Conservation (phyloP, 2,888 invertebrate genomes). For the Oscheius sp. region DNA sequence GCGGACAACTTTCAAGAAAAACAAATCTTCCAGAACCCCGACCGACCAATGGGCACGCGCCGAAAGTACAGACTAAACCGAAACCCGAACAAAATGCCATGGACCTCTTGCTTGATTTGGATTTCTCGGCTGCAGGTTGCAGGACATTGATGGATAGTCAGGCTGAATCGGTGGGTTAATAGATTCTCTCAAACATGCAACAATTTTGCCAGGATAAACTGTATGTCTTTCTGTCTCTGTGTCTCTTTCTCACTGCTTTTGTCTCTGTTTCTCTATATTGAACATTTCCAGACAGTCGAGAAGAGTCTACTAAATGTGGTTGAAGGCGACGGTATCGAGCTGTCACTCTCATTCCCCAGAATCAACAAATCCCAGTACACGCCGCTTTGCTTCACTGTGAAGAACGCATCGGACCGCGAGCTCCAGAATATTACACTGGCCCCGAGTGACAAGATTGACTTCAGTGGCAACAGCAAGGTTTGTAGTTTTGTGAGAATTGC, state of each 20-base stretch:
- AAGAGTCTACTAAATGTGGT: slow-evolving; percentile 47
- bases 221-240: neutral
- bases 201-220: neutral
- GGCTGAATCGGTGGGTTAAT: slow-evolving; percentile 7
- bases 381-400: slow-evolving; percentile 41
- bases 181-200: neutral
- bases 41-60: slow-evolving; percentile 9
- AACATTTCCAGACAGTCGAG: slow-evolving; percentile 9
- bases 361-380: slow-evolving; percentile 51
- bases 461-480: slow-evolving; percentile 44
- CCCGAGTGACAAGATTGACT: slow-evolving; percentile 34
- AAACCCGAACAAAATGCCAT: slow-evolving; percentile 38
- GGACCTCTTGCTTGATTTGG: slow-evolving; percentile 59
- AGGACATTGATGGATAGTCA: slow-evolving; percentile 45
- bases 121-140: slow-evolving; percentile 57
- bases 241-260: too few species aligned
- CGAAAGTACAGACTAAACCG: slow-evolving; percentile 26
- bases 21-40: neutral
- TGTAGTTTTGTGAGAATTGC: too few species aligned
- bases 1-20: neutral
- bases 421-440: slow-evolving; percentile 42
- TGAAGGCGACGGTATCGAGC: slow-evolving; percentile 48
- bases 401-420: slow-evolving; percentile 40
- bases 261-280: neutral
- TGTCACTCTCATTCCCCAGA: slow-evolving; percentile 43